Conservation (phyloP, 2,797 vertebrate species). For the Paguma larvata region DNA sequence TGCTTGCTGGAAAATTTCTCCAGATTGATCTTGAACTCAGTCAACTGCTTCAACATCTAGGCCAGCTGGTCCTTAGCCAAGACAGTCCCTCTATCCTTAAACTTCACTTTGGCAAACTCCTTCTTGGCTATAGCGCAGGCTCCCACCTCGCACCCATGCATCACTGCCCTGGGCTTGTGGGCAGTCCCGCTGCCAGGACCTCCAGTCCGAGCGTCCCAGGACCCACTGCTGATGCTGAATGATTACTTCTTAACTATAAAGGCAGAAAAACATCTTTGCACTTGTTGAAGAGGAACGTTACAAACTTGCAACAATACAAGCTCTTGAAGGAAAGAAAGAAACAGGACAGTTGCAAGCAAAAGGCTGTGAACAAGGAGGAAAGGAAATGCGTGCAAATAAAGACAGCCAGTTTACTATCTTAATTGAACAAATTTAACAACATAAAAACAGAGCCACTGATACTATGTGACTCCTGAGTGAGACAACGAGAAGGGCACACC, state of each 20-base stretch:
- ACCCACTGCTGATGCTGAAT: too few relatives aligned
- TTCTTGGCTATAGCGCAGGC: conserved; percentile 97
- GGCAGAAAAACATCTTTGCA: too few relatives aligned
- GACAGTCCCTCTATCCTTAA: conserved; percentile 97
- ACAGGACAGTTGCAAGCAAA: not conserved
- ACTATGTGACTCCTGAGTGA: not conserved
- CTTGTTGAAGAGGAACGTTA: too few relatives aligned
- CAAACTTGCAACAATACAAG: not conserved
- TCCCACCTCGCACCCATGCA: conserved; percentile 96
- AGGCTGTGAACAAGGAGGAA: not conserved
- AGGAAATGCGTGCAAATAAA: not conserved
- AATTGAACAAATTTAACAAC: not conserved
- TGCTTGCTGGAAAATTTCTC: conserved; percentile 99
- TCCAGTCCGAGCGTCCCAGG: too few relatives aligned
- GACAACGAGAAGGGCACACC: not conserved
- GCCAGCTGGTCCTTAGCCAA: conserved; percentile 96
- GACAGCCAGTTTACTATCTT: not conserved
- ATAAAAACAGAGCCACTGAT: not conserved
- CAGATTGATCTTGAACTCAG: conserved; percentile 96
- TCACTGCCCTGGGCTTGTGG: conserved; percentile 79
- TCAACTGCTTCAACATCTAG: conserved; percentile 99
- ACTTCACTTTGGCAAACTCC: conserved; percentile 98
- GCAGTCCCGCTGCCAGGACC: not conserved
- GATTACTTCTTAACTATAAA: too few relatives aligned
- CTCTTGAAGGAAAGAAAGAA: not conserved